Base-by-base conservation (phyloP, 1,140 invertebrate genomes). In the Drosophila rufa region DNA sequence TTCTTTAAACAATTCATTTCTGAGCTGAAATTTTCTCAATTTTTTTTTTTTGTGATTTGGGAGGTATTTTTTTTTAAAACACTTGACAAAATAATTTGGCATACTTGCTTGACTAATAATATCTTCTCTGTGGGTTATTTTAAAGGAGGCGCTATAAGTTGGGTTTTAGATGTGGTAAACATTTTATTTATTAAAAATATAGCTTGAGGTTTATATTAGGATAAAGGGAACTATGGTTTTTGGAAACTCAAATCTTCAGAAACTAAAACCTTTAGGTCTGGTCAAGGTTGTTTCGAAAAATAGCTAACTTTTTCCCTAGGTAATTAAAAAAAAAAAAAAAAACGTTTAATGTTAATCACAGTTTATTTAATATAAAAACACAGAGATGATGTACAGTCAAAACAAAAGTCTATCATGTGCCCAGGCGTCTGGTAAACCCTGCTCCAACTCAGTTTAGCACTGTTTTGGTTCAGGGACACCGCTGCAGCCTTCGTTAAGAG, bases 1-100 rank as follows among this genome's bases (percentile, higher is more conserved):
- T 22, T 43, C 42, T 64, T 50, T 4, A 69, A 59, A 19, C 45
- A n/a, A 25, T 78, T 78, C 68, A 75, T 60, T 4, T 15, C 51
- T 42, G 7, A 15, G 25, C 9, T 22, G 7, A 57, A 25, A 7
- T 77, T 82, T 47, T 30, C 43, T 12, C 8, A 25, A 36, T 46
- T 45, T 42, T 5, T 45, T 42, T 5, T 43, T 19, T 30, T 9
- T 47, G 27, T 46, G 22, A 62, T 80, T 42, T 25, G 33, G 12
- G 27, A 17, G 30, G 4, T 42, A 40, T 3, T 33, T 17, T 51
- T 46, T 57, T 30, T 38, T 15, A 40, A 33, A 3, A 22, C 15
- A 22, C 15, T 47, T 50, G 12, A 50, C 42, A 15, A 33, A 22
- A 50, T 17, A 22, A 42, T 66, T 66, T 66, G 19, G 19, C 27